Base-by-base conservation (phyloP, 1,140 invertebrate genomes). In the Atopsyche davidsoni region DNA sequence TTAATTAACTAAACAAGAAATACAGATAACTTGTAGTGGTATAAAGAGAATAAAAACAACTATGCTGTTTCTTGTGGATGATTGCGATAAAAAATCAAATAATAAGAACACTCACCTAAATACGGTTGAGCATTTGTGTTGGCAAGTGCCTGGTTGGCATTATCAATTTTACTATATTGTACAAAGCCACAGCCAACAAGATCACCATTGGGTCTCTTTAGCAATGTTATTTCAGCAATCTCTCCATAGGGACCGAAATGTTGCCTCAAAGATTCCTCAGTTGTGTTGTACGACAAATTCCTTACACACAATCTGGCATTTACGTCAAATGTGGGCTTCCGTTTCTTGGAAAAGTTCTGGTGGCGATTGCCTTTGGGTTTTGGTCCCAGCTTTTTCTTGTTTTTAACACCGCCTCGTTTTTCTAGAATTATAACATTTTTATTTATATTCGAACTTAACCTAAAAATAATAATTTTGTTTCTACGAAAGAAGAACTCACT, bases 101-200 rank as follows among this genome's bases (percentile, higher is more conserved):
- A 28, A n/a, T n/a, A n/a, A n/a, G n/a, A n/a, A n/a, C n/a, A 22
- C 10, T 13, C 46, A 58, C 55, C 55, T 42, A 58, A 47, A 40
- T 53, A 58, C 9, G 55, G 43, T 46, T 47, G 51, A 38, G 31
- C 28, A 51, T 58, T 53, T 38, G 45, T 51, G 18, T 13, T 43
- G 2, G 38, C 18, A 4, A 51, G 9, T 10, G 49, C 55, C 22
- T 44, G 51, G 25, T 53, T 50, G 17, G 55, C 55, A 46, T 47
- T 34, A 13, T 58, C 48, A 4, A 43, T 18, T 25, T 42, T 52
- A 25, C 51, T 51, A 32, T 31, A 58, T 34, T 87, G 80, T 24
- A 87, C 61, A 69, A 87, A 86, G 7, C 77, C 82, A 67, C 80
- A 83, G 7, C 86, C 85, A 10, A 79, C 68, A 17, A 75, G 68